phyloP scores from a whole-genome alignment of 2,888 invertebrate genomes.

The Eubasilissa splendida region DNA sequence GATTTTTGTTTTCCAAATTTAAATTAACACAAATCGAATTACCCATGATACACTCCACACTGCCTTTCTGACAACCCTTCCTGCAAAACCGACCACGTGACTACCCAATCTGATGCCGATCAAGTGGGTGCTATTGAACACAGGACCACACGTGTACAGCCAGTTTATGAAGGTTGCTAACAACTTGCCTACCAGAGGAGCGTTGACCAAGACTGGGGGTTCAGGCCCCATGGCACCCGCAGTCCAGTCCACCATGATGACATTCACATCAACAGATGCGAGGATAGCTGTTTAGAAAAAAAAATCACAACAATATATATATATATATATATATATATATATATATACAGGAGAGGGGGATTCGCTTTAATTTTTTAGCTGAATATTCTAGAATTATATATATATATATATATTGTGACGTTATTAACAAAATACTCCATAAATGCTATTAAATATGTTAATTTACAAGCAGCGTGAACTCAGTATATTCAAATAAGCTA shows the following conservation, averaged over 20 bases:
- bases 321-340: too few species aligned
- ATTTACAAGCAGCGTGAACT: too few species aligned
- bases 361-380: too few species aligned
- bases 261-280: conserved; percentile 64
- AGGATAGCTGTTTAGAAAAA: conserved; percentile 62
- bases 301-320: background rate
- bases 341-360: too few species aligned
- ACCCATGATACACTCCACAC: conserved; percentile 66
- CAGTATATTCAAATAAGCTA: too few species aligned
- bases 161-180: conserved; percentile 67
- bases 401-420: too few species aligned
- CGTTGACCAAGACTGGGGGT: conserved; percentile 64
- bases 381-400: too few species aligned
- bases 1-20: too few species aligned
- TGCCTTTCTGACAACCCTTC: conserved; percentile 61
- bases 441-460: too few species aligned
- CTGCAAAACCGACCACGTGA: conserved; percentile 69
- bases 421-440: too few species aligned
- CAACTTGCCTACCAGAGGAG: conserved; percentile 64
- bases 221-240: conserved; percentile 63
- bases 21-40: conserved; percentile 52
- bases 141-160: conserved; percentile 63
- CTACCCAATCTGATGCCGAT: conserved; percentile 71
- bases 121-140: conserved; percentile 63
- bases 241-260: conserved; percentile 70